A percentile compares a stretch with the other conserved stretches of the same genome.
Conservation (phyloP, 2,113 vertebrate genomes). For the Sciurus niger region DNA sequence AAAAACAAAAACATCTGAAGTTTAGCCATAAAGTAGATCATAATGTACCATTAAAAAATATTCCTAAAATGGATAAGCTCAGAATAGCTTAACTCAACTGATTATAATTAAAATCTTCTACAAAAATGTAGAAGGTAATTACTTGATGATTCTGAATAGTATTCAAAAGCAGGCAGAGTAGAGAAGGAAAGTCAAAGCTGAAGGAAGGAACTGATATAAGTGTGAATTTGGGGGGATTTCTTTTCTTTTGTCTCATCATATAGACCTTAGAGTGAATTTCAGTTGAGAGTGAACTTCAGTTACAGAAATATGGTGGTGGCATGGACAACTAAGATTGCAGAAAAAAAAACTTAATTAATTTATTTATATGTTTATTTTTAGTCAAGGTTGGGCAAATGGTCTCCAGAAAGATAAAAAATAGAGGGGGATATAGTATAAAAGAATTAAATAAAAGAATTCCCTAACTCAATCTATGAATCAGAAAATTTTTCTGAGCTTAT, state of each 20-base stretch:
- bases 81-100: background rate
- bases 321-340: no score
- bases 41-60: background rate
- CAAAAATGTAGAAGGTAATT: background rate
- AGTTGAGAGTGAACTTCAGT: background rate
- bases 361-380: background rate
- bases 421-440: background rate
- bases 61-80: background rate
- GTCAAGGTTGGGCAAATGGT: background rate
- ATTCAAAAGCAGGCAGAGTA: background rate
- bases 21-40: background rate
- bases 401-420: background rate
- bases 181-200: background rate
- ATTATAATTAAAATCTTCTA: background rate
- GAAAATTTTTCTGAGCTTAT: background rate
- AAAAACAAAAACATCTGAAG: background rate
- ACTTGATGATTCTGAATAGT: background rate
- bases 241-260: background rate
- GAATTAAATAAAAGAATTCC: background rate
- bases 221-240: background rate
- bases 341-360: background rate
- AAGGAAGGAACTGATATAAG: background rate
- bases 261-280: background rate
- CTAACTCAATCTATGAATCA: background rate
- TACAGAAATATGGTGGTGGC: background rate